phyloP scores from a whole-genome alignment of 2,888 invertebrate genomes.

The Villa cingulata region DNA sequence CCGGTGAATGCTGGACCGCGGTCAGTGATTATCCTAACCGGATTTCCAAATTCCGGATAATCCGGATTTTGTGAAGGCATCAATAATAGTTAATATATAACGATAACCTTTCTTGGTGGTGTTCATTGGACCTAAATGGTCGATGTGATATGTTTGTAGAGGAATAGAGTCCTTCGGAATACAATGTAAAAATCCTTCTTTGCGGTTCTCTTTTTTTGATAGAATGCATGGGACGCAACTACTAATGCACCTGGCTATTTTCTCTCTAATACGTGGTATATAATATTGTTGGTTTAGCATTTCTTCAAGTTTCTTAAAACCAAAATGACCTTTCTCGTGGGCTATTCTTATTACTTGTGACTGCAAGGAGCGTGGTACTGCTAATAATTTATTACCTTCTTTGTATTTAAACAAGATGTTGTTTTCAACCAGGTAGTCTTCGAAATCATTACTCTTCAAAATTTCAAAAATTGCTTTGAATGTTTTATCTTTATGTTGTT shows the following conservation, averaged over 20 bases:
- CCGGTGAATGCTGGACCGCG: too few species aligned
- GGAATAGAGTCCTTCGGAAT: conserved; percentile 17
- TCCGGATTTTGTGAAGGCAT: not conserved
- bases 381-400: conserved; percentile 4
- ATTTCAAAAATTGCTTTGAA: conserved; percentile 10
- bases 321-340: conserved; percentile 17
- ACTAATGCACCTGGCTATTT: conserved; percentile 6
- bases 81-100: not conserved
- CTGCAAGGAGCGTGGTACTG: conserved; percentile 2
- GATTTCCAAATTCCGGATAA: too few species aligned
- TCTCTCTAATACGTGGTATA: conserved; percentile 10
- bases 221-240: conserved; percentile 13
- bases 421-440: conserved; percentile 11
- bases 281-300: conserved; percentile 8
- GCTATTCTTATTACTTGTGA: conserved; percentile 12
- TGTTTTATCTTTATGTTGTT: conserved; percentile 14
- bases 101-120: not conserved
- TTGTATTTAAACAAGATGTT: conserved; percentile 11
- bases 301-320: conserved; percentile 7
- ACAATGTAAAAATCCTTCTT: conserved; percentile 17
- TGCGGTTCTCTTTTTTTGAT: conserved; percentile 16
- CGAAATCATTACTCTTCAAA: conserved; percentile 8
- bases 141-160: conserved; percentile 5
- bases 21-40: too few species aligned
- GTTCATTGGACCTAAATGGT: not conserved